Evolutionary conservation across 2,888 invertebrate species (phyloP).

Genomic region (Agonum fuliginosum): DNA sequence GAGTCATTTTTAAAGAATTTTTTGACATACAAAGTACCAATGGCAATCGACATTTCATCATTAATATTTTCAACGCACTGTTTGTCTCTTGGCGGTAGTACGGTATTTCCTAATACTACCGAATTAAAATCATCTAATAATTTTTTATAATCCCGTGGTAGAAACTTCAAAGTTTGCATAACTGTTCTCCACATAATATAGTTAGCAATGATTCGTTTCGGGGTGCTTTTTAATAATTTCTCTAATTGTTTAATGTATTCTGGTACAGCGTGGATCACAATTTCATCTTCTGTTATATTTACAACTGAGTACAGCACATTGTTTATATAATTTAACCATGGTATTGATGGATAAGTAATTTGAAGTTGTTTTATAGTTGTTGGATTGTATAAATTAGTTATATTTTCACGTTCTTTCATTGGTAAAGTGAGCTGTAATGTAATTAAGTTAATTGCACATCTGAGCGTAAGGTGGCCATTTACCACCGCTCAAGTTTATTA

Average conservation of each 20-base stretch:
- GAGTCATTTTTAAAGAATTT: slow-evolving; percentile 87
- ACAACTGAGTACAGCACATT: slow-evolving; percentile 69
- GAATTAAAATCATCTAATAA: not conserved
- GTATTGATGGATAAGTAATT: slow-evolving; percentile 69
- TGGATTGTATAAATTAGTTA: slow-evolving; percentile 71
- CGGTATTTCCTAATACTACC: not conserved
- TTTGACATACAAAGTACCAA: slow-evolving; percentile 86
- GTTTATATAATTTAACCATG: slow-evolving; percentile 74
- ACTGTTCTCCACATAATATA: slow-evolving; percentile 6
- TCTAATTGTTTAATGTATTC: slow-evolving; percentile 71
- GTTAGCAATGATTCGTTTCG: slow-evolving; percentile 57
- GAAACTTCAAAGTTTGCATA: not conserved
- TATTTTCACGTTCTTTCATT: slow-evolving; percentile 60
- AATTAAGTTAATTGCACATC: not conserved
- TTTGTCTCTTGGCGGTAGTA: not conserved
- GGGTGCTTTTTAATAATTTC: slow-evolving; percentile 62
- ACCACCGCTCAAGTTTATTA: too few relatives aligned
- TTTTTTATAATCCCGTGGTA: not conserved
- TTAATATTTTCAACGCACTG: slow-evolving; percentile 56
- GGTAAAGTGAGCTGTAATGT: slow-evolving; percentile 64
- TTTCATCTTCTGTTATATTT: slow-evolving; percentile 69
- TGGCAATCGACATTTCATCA: slow-evolving; percentile 78
- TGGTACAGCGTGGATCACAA: slow-evolving; percentile 74
- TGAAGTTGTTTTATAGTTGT: slow-evolving; percentile 73
- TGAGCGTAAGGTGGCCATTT: too few relatives aligned